These are phyloP conservation scores for Parnassius smintheus DNA, from an alignment of 2,888 invertebrate species.

Conservation along the genomic window DNA sequence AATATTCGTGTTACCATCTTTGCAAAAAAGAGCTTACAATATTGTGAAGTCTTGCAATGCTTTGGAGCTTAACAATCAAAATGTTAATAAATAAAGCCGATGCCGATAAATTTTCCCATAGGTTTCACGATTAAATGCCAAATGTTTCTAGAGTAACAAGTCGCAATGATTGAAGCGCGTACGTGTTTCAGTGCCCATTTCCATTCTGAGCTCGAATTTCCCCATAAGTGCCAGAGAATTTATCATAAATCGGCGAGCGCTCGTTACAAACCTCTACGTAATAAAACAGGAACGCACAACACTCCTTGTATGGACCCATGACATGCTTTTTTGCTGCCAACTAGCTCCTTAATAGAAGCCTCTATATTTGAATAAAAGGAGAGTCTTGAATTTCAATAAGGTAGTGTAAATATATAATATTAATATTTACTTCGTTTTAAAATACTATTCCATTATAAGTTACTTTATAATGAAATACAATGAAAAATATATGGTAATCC, in stretches of 20 bases:
- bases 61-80: background rate
- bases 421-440: too few species aligned
- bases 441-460: too few species aligned
- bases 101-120: background rate
- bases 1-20: too few species aligned
- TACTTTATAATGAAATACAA: too few species aligned
- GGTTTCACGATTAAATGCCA: background rate
- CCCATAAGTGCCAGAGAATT: conserved; percentile 46
- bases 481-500: too few species aligned
- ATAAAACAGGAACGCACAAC: conserved; percentile 39
- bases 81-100: background rate
- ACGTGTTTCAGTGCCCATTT: conserved; percentile 32
- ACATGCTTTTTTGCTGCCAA: conserved; percentile 42
- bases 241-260: conserved; percentile 42
- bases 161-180: background rate
- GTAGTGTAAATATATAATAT: too few species aligned
- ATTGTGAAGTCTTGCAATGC: too few species aligned
- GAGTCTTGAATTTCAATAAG: conserved; percentile 10
- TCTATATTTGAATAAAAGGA: conserved; percentile 24
- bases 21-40: too few species aligned
- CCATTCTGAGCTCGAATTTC: conserved; percentile 42
- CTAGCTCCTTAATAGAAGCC: conserved; percentile 28
- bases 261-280: conserved; percentile 34
- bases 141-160: background rate
- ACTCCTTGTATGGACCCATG: conserved; percentile 35